Conservation (phyloP, 2,888 invertebrate species). For the Ecliptopera silaceata region DNA sequence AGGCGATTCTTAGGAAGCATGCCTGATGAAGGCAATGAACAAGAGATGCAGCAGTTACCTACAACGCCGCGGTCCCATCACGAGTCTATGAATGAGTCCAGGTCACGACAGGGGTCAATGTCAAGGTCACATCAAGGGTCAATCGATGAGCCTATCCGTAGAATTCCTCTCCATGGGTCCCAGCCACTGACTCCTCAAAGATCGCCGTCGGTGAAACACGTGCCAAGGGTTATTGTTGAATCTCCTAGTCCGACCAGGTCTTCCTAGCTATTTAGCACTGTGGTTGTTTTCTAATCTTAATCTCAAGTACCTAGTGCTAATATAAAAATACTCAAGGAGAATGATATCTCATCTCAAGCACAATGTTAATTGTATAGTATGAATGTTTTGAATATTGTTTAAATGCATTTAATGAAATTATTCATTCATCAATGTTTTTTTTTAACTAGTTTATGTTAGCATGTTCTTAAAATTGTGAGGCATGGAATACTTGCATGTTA, state of each 20-base stretch:
- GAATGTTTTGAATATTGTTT: no score
- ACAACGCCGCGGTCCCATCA: slow-evolving; percentile 6
- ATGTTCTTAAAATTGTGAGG: no score
- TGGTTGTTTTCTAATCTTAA: no score
- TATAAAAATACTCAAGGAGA: no score
- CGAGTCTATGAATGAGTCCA: slow-evolving; percentile 5
- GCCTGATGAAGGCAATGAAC: slow-evolving; percentile 40
- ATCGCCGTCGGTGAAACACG: slow-evolving; percentile 1
- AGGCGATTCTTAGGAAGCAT: slow-evolving; percentile 52
- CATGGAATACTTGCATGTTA: no score
- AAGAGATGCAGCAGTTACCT: slow-evolving; percentile 47
- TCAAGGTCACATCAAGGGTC: slow-evolving; percentile 12
- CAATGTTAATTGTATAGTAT: no score
- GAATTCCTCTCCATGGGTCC: slow-evolving; percentile 15
- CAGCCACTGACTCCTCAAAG: slow-evolving; percentile 13
- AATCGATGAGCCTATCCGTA: slow-evolving; percentile 17
- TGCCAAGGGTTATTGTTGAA: slow-evolving; percentile 54
- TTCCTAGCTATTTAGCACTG: neutral
- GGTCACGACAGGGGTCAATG: slow-evolving; percentile 5
- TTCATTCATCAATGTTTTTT: no score
- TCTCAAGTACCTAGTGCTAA: no score
- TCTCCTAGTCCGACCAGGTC: slow-evolving; percentile 57
- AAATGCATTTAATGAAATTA: no score
- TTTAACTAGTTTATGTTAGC: no score
- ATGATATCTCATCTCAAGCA: no score